Evolutionary conservation across 2,888 invertebrate species (phyloP).

Genomic region (Ceramica pisi): DNA sequence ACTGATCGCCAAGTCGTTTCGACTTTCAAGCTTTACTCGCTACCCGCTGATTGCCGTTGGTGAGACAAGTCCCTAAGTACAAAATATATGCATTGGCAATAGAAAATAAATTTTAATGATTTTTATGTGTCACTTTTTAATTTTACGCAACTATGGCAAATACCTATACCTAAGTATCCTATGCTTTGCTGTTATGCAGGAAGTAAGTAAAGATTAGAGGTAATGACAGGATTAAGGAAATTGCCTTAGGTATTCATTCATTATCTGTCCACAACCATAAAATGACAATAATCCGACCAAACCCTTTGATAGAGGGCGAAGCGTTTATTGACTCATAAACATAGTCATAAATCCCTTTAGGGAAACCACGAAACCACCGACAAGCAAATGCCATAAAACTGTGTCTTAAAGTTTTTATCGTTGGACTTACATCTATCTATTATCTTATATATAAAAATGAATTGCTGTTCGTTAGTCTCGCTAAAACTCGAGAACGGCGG

Average conservation of each 20-base stretch:
- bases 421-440: conserved; percentile 27
- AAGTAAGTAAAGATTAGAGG: neutral
- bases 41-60: no score
- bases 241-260: conserved; percentile 12
- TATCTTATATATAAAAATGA: no score
- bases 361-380: conserved; percentile 11
- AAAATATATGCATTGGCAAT: no score
- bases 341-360: conserved; percentile 23
- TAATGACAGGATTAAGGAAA: neutral
- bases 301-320: conserved; percentile 28
- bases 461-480: no score
- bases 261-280: conserved; percentile 25
- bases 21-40: no score
- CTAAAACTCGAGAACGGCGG: no score
- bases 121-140: no score
- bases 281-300: conserved; percentile 39
- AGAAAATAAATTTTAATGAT: no score
- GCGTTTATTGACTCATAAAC: conserved; percentile 53
- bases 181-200: neutral
- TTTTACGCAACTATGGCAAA: no score
- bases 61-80: no score
- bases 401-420: conserved; percentile 36
- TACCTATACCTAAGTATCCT: no score
- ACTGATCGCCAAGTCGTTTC: no score
- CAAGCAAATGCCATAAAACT: conserved; percentile 36